Evolutionary conservation across 37 sponge, comb jelly and placozoan genomes (phyloP).

Genomic region (Mnemiopsis leidyi): DNA sequence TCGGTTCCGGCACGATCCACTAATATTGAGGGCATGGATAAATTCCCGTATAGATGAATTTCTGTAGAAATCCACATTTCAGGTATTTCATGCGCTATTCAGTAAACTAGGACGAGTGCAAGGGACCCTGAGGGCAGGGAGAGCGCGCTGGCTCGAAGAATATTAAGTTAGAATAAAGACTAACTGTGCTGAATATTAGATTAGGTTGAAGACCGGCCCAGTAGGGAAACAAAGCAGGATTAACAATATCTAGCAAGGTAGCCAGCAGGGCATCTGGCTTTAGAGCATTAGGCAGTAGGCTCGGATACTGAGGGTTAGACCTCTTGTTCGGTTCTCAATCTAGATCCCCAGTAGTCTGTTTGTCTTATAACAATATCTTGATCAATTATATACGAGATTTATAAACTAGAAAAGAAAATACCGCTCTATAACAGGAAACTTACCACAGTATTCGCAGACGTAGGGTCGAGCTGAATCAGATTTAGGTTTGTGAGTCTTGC

Average conservation of each 20-base stretch:
- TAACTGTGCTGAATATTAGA: not conserved
- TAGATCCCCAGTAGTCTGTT: no score
- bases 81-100: not conserved
- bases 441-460: conserved; percentile 50
- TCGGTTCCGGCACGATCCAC: no score
- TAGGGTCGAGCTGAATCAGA: not conserved
- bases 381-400: no score
- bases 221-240: not conserved
- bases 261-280: not conserved
- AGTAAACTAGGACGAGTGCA: not conserved
- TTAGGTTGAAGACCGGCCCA: not conserved
- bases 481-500: not conserved
- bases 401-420: not conserved
- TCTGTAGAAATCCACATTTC: no score
- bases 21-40: no score
- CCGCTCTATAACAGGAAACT: not conserved
- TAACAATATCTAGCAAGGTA: not conserved
- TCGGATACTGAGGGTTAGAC: not conserved
- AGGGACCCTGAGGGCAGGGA: not conserved
- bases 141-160: not conserved
- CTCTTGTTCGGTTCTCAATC: no score
- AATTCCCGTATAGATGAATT: no score
- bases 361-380: no score
- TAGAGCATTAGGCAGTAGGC: not conserved
- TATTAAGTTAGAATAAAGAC: not conserved